Evolutionary conservation across 2,888 invertebrate genomes (phyloP).

Genomic region (Brachypalpus laphriformis): DNA sequence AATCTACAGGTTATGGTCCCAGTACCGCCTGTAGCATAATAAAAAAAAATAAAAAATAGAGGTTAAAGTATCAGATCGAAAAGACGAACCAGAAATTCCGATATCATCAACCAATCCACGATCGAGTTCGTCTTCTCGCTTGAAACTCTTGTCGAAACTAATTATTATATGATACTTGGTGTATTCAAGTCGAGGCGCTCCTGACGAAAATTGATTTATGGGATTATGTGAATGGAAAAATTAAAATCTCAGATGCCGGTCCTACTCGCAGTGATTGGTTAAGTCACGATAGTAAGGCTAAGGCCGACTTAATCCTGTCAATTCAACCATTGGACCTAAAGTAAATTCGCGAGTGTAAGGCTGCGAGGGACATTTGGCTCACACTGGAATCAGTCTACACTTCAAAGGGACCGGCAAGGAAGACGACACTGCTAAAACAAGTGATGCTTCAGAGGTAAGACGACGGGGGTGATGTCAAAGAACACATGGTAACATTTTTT

Average conservation of each 20-base stretch:
- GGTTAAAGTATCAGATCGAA: too few relatives aligned
- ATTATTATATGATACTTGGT: conserved; percentile 27
- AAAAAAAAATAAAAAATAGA: too few relatives aligned
- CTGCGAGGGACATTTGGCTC: not conserved
- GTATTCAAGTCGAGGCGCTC: conserved; percentile 10
- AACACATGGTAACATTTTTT: conserved; percentile 57
- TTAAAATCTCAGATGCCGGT: not conserved
- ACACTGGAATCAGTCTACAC: not conserved
- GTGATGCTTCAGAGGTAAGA: conserved; percentile 26
- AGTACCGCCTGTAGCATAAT: too few relatives aligned
- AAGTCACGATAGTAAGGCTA: not conserved
- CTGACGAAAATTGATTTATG: not conserved
- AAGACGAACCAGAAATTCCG: too few relatives aligned
- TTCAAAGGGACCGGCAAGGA: not conserved
- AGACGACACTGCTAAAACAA: conserved; percentile 15
- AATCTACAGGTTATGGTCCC: too few relatives aligned
- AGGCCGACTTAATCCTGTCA: not conserved
- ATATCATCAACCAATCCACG: not conserved
- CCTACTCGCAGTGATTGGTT: not conserved
- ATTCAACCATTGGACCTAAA: not conserved
- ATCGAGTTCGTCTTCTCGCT: not conserved
- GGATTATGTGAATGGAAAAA: not conserved
- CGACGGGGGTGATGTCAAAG: not conserved
- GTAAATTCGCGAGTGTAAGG: not conserved
- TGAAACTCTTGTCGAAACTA: not conserved